Conservation (phyloP, 1,140 invertebrate species). For the Calliopsis andreniformis region DNA sequence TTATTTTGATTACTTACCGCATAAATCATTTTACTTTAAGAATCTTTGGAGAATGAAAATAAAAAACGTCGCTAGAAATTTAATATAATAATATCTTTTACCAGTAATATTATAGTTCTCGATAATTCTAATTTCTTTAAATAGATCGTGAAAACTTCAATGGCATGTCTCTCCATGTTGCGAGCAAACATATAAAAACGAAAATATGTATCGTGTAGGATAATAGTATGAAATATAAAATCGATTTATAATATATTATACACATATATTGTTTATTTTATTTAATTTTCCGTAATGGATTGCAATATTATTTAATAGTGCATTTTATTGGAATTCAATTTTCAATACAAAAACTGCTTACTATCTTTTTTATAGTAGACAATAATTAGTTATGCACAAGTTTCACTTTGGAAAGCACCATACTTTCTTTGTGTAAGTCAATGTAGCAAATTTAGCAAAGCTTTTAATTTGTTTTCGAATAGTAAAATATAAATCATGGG, state of each 20-base stretch:
- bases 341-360: not conserved
- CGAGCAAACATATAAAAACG: not conserved
- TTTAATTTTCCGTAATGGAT: no score
- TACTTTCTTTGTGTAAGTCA: not conserved
- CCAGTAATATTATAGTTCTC: no score
- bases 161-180: not conserved
- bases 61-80: no score
- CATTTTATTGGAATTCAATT: not conserved
- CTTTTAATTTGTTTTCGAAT: not conserved
- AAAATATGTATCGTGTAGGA: no score
- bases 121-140: not conserved
- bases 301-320: not conserved
- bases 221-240: no score
- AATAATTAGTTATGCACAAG: not conserved
- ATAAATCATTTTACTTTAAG: no score
- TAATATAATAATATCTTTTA: no score
- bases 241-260: no score
- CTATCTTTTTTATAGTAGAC: not conserved
- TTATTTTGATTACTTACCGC: not conserved
- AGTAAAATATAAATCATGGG: conserved; percentile 20
- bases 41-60: no score
- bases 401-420: conserved; percentile 17
- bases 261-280: no score
- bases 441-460: conserved; percentile 1
- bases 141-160: not conserved